These are phyloP conservation scores for Cyclina sinensis DNA, from an alignment of 1,140 invertebrate genomes.

Conservation along the genomic window DNA sequence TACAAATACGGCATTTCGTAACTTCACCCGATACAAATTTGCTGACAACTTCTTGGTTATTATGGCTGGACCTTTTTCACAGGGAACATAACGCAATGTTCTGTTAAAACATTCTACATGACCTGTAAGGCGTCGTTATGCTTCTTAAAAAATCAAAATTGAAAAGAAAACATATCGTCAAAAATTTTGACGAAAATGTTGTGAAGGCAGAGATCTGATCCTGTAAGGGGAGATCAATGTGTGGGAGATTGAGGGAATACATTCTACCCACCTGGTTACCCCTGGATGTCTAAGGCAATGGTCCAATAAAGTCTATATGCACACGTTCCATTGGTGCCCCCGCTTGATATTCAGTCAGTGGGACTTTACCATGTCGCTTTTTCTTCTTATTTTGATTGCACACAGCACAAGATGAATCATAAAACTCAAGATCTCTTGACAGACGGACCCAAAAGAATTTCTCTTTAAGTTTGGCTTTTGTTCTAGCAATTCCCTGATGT, in stretches of 20 bases:
- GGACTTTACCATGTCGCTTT: neutral
- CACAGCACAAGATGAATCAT: neutral
- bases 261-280: too few relatives aligned
- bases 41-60: neutral
- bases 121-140: neutral
- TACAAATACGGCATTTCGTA: neutral
- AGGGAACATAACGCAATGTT: conserved; percentile 4
- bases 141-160: neutral
- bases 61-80: conserved; percentile 35
- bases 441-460: neutral
- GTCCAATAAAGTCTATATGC: too few relatives aligned
- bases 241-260: too few relatives aligned
- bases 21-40: neutral
- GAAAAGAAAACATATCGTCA: too few relatives aligned
- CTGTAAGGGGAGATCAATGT: neutral
- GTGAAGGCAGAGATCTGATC: neutral
- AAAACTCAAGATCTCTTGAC: neutral
- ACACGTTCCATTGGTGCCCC: too few relatives aligned
- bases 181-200: too few relatives aligned
- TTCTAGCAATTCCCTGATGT: neutral
- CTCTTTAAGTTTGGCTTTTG: neutral
- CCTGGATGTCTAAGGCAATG: too few relatives aligned
- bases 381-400: neutral
- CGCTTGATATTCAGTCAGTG: neutral
- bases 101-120: neutral